A percentile compares a stretch with the other conserved stretches of the same genome.
These are phyloP conservation scores for Sigmodon hispidus DNA, from an alignment of 2,113 vertebrate species.

Conservation along the genomic window DNA sequence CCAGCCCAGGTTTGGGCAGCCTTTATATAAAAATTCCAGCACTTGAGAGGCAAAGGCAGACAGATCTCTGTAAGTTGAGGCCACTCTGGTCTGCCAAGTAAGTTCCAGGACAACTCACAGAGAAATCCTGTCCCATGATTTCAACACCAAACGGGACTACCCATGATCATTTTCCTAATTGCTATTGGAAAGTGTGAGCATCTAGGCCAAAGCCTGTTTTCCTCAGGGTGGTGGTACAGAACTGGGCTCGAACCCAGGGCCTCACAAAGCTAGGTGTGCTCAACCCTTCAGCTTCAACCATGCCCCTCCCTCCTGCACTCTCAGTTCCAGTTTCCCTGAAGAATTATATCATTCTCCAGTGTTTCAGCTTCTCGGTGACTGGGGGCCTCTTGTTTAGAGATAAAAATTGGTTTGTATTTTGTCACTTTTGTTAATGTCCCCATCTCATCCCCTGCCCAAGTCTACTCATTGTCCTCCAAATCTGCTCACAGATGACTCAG, in stretches of 20 bases:
- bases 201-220: neutral
- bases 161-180: neutral
- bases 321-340: neutral
- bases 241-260: neutral
- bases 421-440: neutral
- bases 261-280: neutral
- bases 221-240: fast-evolving
- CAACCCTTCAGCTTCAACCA: neutral
- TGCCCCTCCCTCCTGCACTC: neutral
- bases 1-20: neutral
- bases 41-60: no score
- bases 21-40: neutral
- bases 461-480: neutral
- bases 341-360: neutral
- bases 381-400: neutral
- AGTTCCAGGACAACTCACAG: no score
- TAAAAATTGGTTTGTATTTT: neutral
- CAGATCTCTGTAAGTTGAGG: no score
- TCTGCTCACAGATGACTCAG: conserved; percentile 15
- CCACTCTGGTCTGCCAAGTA: no score
- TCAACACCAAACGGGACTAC: neutral
- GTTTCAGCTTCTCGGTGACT: neutral
- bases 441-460: neutral
- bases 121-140: no score
- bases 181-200: neutral